Base-by-base conservation (phyloP, 2,888 invertebrate species). In the Leucoptera coffeella region DNA sequence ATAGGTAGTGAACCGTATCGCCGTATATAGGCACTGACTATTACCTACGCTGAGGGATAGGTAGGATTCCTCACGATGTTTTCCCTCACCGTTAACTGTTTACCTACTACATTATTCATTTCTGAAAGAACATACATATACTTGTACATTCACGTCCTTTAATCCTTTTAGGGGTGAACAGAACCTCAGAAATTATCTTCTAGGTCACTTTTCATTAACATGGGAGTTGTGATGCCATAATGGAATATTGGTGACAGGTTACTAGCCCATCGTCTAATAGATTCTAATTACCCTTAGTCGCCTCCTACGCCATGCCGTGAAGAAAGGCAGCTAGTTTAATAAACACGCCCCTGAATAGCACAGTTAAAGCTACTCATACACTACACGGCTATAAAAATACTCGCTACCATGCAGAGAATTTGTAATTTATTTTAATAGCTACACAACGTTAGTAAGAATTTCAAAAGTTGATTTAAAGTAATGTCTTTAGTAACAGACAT, bases 361-460 rank as follows among this genome's bases (percentile, higher is more conserved):
- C 6, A 9, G 9, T 6, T 17, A 17, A 9, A 7, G 17, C 17
- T 17, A 17, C 17, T 6, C 17, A 17, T 6, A 17, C 17, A 9
- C 17, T 17, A 17, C 17, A 17, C 17, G 15, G 25, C 25, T 23
- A 23, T 23, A n/a, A n/a, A n/a, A n/a, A n/a, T n/a, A n/a, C n/a
- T n/a, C n/a, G n/a, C n/a, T n/a, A n/a, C n/a, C n/a, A n/a, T n/a
- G n/a, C n/a, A n/a, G n/a, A n/a, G n/a, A n/a, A n/a, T n/a, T n/a
- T n/a, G n/a, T n/a, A n/a, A n/a, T n/a, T n/a, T n/a, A n/a, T n/a
- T n/a, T n/a, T n/a, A n/a, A n/a, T n/a, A n/a, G n/a, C n/a, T n/a
- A n/a, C n/a, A n/a, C n/a, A n/a, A n/a, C n/a, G n/a, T n/a, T n/a
- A n/a, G n/a, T n/a, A n/a, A n/a, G n/a, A n/a, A n/a, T n/a, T n/a